phyloP scores from a whole-genome alignment of 2,113 vertebrate genomes.

The Mus pahari region DNA sequence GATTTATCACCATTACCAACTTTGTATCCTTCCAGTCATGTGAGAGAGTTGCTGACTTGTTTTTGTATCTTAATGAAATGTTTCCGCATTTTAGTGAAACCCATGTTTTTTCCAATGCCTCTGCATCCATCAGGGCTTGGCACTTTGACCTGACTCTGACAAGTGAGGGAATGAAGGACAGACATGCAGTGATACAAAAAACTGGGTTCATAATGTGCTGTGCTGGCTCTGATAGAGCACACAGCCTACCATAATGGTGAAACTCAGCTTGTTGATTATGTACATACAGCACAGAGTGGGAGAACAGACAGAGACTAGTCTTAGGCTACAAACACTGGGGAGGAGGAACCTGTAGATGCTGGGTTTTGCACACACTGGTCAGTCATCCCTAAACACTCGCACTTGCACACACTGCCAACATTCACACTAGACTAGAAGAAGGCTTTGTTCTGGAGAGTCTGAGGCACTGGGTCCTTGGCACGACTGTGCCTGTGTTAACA shows the following conservation, averaged over 20 bases:
- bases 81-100: not conserved
- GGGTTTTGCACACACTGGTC: not conserved
- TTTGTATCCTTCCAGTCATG: not conserved
- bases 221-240: not conserved
- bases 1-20: not conserved
- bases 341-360: not conserved
- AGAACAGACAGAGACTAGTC: not conserved
- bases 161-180: not conserved
- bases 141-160: not conserved
- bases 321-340: not conserved
- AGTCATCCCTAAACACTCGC: not conserved
- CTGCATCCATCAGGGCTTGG: not conserved
- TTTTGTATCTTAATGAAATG: not conserved
- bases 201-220: not conserved
- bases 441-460: not conserved
- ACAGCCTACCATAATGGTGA: not conserved
- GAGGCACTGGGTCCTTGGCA: not conserved
- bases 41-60: not conserved
- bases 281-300: no score
- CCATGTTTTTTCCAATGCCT: not conserved
- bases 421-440: not conserved
- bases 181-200: not conserved
- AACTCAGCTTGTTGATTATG: not conserved
- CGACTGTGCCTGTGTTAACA: not conserved
- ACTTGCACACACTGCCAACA: not conserved